Evolutionary conservation across 2,888 invertebrate genomes (phyloP).

Genomic region (Drosophila merina): DNA sequence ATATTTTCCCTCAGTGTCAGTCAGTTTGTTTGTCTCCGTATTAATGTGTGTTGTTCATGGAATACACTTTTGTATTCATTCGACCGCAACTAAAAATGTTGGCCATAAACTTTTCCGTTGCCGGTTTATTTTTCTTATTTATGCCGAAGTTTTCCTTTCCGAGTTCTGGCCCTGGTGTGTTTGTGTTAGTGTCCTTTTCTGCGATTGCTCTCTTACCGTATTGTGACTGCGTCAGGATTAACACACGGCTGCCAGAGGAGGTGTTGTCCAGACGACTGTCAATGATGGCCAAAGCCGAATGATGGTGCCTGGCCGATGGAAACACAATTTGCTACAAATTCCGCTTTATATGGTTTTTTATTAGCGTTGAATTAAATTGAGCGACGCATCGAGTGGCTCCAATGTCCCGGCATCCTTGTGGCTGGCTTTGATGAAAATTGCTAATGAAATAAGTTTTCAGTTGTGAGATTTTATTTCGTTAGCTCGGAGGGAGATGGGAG

Average conservation of each 20-base stretch:
- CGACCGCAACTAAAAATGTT: conserved; percentile 80
- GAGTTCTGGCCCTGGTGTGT: neutral
- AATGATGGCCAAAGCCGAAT: conserved; percentile 54
- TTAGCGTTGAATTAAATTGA: conserved; percentile 79
- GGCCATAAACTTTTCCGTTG: conserved; percentile 67
- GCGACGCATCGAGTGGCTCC: conserved; percentile 48
- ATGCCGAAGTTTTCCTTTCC: conserved; percentile 57
- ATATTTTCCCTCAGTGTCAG: too few relatives aligned
- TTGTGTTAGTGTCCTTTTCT: conserved; percentile 29
- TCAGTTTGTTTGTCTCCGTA: conserved; percentile 24
- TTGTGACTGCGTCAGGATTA: conserved; percentile 57
- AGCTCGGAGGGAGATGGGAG: conserved; percentile 1
- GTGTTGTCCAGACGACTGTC: conserved; percentile 58
- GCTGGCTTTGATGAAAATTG: conserved; percentile 68
- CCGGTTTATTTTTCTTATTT: conserved; percentile 65
- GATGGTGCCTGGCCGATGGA: conserved; percentile 43
- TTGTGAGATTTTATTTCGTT: conserved; percentile 56
- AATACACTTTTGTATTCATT: conserved; percentile 77
- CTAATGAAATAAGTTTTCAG: conserved; percentile 79
- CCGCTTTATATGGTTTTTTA: conserved; percentile 68
- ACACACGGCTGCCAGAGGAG: conserved; percentile 66
- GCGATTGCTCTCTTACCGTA: conserved; percentile 20
- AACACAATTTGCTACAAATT: conserved; percentile 56
- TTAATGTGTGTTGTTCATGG: conserved; percentile 67
- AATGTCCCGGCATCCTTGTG: conserved; percentile 28